phyloP scores from a whole-genome alignment of 2,888 invertebrate species.

The Tachina lurida region DNA sequence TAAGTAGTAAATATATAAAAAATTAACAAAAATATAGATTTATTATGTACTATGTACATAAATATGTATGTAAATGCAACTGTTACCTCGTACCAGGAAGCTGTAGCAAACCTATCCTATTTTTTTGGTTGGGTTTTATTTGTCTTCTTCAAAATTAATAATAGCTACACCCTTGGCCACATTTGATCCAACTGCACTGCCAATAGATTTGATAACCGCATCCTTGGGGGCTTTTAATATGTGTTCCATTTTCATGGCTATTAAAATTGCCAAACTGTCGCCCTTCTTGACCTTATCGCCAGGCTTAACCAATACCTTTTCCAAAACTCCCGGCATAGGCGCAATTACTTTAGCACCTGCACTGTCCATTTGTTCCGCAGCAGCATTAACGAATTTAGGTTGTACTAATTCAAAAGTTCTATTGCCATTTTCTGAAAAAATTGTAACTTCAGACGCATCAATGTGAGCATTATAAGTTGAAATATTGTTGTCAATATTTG shows the following conservation, averaged over 20 bases:
- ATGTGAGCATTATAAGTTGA: slow-evolving; percentile 85
- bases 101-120: neutral
- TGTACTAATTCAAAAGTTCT: slow-evolving; percentile 86
- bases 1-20: slow-evolving; percentile 7
- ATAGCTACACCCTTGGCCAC: slow-evolving; percentile 90
- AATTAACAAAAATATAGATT: neutral
- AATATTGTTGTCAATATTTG: slow-evolving; percentile 84
- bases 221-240: slow-evolving; percentile 92
- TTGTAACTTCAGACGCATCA: slow-evolving; percentile 85
- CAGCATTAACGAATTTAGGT: slow-evolving; percentile 84
- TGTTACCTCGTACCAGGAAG: slow-evolving; percentile 65
- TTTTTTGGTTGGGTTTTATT: slow-evolving; percentile 40
- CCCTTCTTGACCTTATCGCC: slow-evolving; percentile 94
- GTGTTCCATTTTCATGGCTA: slow-evolving; percentile 99
- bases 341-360: slow-evolving; percentile 88
- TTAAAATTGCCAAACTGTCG: slow-evolving; percentile 91
- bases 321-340: slow-evolving; percentile 98
- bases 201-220: slow-evolving; percentile 89
- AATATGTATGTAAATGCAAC: slow-evolving; percentile 60
- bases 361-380: slow-evolving; percentile 80
- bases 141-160: slow-evolving; percentile 84
- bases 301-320: slow-evolving; percentile 91
- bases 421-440: slow-evolving; percentile 89
- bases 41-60: neutral
- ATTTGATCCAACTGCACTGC: slow-evolving; percentile 90